These are phyloP conservation scores for Balaeniceps rex DNA, from an alignment of 2,113 vertebrate species.

Conservation along the genomic window DNA sequence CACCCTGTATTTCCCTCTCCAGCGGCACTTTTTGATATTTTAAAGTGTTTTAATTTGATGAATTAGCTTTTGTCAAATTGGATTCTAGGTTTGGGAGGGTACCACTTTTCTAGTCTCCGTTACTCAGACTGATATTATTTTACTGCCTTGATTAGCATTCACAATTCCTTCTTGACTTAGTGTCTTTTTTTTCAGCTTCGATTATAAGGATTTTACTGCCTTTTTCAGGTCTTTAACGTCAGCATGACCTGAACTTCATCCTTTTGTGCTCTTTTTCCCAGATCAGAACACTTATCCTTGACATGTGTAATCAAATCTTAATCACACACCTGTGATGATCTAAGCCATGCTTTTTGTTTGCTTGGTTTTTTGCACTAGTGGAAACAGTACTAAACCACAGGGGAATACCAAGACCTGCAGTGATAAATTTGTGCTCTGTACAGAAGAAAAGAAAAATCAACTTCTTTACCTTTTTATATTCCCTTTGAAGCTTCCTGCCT, in stretches of 20 bases:
- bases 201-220: neutral
- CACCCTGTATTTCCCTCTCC: neutral
- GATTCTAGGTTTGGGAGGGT: neutral
- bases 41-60: neutral
- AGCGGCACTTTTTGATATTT: neutral
- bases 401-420: neutral
- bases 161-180: neutral
- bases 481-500: neutral
- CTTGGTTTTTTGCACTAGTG: neutral
- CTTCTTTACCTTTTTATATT: neutral
- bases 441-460: neutral
- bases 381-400: neutral
- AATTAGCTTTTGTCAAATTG: neutral
- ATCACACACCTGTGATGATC: neutral
- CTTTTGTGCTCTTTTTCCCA: neutral
- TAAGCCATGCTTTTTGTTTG: neutral
- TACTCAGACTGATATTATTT: neutral
- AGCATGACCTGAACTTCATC: neutral
- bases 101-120: neutral
- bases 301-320: neutral
- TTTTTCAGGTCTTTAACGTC: neutral
- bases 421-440: neutral
- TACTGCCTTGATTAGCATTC: neutral
- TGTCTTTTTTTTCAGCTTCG: neutral
- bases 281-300: neutral